Base-by-base conservation (phyloP, 2,797 vertebrate genomes). In the Oryzias sinensis region DNA sequence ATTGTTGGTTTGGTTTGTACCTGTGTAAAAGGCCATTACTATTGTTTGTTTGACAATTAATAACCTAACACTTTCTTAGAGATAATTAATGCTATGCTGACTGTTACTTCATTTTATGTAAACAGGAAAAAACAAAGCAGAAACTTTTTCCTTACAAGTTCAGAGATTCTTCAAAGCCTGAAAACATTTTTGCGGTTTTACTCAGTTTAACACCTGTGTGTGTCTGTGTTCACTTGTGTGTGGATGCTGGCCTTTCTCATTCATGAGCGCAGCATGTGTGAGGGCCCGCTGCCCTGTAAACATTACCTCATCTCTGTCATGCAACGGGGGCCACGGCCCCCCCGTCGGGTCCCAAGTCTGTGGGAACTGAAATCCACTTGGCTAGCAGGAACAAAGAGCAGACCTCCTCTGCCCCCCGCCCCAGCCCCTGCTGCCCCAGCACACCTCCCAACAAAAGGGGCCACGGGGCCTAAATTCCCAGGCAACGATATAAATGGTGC, bases 401-500 rank as follows among this genome's bases (percentile, higher is more conserved):
- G 90, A 89, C 91, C 93, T 87, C 85, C 87, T 76, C 78, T 63
- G 70, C 76, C 63, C 72, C 82, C 88, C 83, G 78, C 77, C 88
- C 87, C 84, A 82, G 87, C 80, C 82, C 73, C 66, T 9, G 49
- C 76, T 79, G 76, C 78, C 81, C 85, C 77, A 81, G 92, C 91
- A 91, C 93, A 88, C 82, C 83, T 79, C 68, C 2, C 78, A 81
- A 89, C 87, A 95, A 93, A 94, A 94, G 85, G 90, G 86, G 84
- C 88, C 81, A 51, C 80, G 81, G 93, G 89, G 90, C 93, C 92
- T 92, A 90, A 90, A 93, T 94, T 92, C 93, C 93, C 91, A 93
- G 92, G 92, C 93, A 93, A 92, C 91, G 90, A 94, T 94, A 93
- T 93, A 93, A 94, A 94, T 92, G 90, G 93, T 91, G 80, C 60